Evolutionary conservation across 23 tunicate genomes (phyloP), one percentile per base, ranked within the genome.

Genomic region (Pegea sp.): DNA sequence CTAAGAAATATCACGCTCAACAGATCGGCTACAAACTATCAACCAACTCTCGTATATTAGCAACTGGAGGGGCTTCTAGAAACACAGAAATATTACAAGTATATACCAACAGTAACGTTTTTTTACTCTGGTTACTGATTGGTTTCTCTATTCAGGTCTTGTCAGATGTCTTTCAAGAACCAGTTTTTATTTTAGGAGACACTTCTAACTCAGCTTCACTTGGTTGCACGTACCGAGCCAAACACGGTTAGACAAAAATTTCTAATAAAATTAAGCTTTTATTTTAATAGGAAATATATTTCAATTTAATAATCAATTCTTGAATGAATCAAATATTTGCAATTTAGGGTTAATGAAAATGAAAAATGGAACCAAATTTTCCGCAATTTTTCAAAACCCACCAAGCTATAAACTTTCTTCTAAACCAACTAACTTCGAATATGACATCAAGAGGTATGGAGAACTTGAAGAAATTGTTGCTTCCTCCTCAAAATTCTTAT

Each of bases 151-250:
- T 32, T 6, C 64, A 79, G 92, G 78, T 79, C 16, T 33, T 79
- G 22, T 59, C 92, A 0, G 92, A 79, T 57, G 92, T 79, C 18
- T 70, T 79, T 38, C 54, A 64, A 64, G 92, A 78, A 25, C 78
- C 78, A 5, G 92, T 79, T 16, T 79, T 58, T 48, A 70, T 58
- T 31, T 48, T 79, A 24, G 16, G 16, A 8, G 92, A 79, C 44
- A 79, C 92, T 24, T 53, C 92, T 0, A 79, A 79, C 28, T 79
- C 92, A 6, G 93, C 93, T 11, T 66, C 67, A 24, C 31, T 81
- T 44, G 93, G 93, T n/a, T 81, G 81, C 51, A 78, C 92, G 3
- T 79, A 65, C 64, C 59, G 92, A 44, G 92, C 92, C 1, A 79
- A 79, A 34, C 92, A 79, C 38, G 92, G 92, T 79, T 3, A 56